Evolutionary conservation across 2,888 invertebrate species (phyloP).

Genomic region (Lasioglossum oenotherae): DNA sequence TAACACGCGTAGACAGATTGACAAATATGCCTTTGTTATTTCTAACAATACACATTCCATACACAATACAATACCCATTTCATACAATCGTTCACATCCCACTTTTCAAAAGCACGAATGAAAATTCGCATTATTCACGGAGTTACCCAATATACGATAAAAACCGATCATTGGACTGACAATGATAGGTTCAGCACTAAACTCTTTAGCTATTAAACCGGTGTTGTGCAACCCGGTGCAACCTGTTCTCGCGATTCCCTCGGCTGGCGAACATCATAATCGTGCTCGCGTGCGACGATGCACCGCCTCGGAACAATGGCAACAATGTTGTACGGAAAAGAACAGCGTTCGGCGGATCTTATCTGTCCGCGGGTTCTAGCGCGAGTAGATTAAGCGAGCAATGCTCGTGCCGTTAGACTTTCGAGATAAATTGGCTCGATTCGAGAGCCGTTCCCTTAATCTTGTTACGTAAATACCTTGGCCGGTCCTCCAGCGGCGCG

Average conservation of each 20-base stretch:
- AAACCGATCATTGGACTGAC: neutral
- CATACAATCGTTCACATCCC: neutral
- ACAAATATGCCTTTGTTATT: neutral
- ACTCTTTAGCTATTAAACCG: neutral
- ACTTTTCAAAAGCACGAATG: neutral
- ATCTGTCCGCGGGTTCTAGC: constrained; percentile 45
- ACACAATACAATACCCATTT: too few species aligned
- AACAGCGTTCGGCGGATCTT: constrained; percentile 49
- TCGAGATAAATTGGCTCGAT: constrained; percentile 62
- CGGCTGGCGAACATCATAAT: neutral
- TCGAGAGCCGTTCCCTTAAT: constrained; percentile 51
- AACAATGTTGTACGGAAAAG: constrained; percentile 43
- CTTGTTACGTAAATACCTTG: constrained; percentile 61
- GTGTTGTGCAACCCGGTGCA: neutral
- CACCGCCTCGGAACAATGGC: constrained; percentile 20
- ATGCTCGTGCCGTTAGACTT: constrained; percentile 41
- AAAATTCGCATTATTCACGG: neutral
- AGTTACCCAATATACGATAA: neutral
- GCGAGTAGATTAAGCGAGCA: constrained; percentile 55
- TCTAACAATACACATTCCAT: neutral
- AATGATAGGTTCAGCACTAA: neutral
- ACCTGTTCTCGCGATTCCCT: neutral
- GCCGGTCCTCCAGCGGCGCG: constrained; percentile 17
- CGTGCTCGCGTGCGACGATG: constrained; percentile 14
- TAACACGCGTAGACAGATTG: too few species aligned